Evolutionary conservation across 2,888 invertebrate genomes (phyloP), one percentile per base, ranked within the genome.

Genomic region (Apodemia hepburni): DNA sequence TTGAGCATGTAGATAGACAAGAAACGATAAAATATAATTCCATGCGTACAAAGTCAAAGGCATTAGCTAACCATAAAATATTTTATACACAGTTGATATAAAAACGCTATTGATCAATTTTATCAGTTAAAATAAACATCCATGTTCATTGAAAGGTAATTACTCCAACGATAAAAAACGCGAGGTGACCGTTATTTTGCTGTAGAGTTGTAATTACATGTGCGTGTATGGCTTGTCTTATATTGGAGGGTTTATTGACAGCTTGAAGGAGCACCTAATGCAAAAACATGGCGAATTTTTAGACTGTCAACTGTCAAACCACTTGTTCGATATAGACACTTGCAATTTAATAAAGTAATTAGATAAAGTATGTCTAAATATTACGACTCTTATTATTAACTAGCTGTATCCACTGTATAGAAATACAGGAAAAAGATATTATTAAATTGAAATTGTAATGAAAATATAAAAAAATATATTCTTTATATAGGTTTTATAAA

Each of bases 261-360:
- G 51, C 18, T 42, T 42, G 15, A 42, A 51, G 49, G 3, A 51
- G 22, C 76, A 81, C 81, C 78, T 83, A 77, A 60, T 64, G 45
- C 62, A 18, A 51, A 51, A 51, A 51, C 51, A 51, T 51, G 51
- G 51, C 51, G 51, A 51, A 12, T 51, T 51, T 51, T 51, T 42
- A 42, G 42, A 42, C 42, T 42, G 42, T 42, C 42, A 42, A 42
- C 51, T 22, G 51, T 51, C 22, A 18, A 51, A 51, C 51, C 57
- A 42, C 22, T 51, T 18, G 33, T 42, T 18, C 12, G 12, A 58
- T 22, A 33, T 29, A 45, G 15, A 33, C 11, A 45, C 17, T 12
- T 45, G 58, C 49, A 49, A 18, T 49, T 49, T 49, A 18, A 51
- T 18, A 51, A 51, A 51, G 5, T 51, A 22, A 49, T 42, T 15